phyloP scores from a whole-genome alignment of 2,113 vertebrate species.

The Bombycilla garrulus region DNA sequence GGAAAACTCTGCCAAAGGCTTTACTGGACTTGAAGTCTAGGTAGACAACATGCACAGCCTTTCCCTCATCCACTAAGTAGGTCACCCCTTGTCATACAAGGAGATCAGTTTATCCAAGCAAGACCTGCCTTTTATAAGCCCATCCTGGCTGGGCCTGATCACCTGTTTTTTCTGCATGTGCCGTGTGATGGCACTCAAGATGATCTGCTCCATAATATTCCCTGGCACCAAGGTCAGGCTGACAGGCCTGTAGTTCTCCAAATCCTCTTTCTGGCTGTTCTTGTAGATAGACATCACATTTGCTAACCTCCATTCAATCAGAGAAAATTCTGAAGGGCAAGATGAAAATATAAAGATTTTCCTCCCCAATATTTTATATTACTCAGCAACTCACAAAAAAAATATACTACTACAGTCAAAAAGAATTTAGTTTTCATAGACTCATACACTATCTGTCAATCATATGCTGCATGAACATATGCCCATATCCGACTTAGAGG shows the following conservation, averaged over 20 bases:
- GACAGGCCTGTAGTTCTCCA: not conserved
- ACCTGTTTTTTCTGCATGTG: not conserved
- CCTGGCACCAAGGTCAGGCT: not conserved
- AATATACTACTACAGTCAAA: not conserved
- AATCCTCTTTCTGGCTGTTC: not conserved
- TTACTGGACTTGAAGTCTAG: not conserved
- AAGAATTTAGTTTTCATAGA: not conserved
- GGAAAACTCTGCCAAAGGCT: not conserved
- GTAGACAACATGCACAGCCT: not conserved
- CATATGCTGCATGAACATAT: not conserved
- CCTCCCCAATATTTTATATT: not conserved
- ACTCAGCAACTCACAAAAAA: not conserved
- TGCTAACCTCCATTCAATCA: not conserved
- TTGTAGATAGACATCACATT: not conserved
- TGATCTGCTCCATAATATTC: not conserved
- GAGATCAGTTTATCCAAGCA: not conserved
- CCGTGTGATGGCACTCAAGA: not conserved
- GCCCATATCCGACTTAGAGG: not conserved
- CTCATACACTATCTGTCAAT: not conserved
- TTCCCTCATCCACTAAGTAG: not conserved
- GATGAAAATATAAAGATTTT: conserved; percentile 10
- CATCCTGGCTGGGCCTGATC: not conserved
- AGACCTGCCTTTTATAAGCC: not conserved
- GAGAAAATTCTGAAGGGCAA: not conserved
- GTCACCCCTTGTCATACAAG: not conserved